Evolutionary conservation across 2,888 invertebrate species (phyloP).

Genomic region (Eulithis testata): DNA sequence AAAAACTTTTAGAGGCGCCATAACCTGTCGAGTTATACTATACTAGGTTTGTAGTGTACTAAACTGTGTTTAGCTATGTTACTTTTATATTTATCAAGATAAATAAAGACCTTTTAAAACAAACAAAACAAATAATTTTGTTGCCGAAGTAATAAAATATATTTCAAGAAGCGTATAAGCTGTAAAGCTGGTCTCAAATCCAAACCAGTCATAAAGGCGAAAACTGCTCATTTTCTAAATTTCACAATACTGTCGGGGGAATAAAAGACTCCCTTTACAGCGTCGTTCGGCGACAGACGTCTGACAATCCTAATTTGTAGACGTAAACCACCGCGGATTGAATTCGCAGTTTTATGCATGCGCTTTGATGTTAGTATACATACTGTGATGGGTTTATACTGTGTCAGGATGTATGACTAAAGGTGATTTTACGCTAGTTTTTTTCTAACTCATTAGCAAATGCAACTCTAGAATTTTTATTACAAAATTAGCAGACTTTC

Average conservation of each 20-base stretch:
- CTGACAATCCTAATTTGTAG: slow-evolving; percentile 36
- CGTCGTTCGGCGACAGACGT: slow-evolving; percentile 24
- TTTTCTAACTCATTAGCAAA: background rate
- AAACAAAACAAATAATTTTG: too few relatives aligned
- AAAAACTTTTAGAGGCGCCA: too few relatives aligned
- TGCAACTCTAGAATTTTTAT: too few relatives aligned
- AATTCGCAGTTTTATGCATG: slow-evolving; percentile 33
- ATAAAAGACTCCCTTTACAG: slow-evolving; percentile 33
- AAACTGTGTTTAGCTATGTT: too few relatives aligned
- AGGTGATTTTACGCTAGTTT: background rate
- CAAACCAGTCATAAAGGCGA: slow-evolving; percentile 15
- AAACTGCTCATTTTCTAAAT: slow-evolving; percentile 32
- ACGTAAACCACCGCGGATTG: slow-evolving; percentile 30
- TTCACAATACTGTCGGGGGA: slow-evolving; percentile 28
- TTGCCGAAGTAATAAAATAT: background rate
- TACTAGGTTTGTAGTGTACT: too few relatives aligned
- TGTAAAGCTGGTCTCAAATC: slow-evolving; percentile 14
- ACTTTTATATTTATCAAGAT: too few relatives aligned
- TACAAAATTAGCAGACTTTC: too few relatives aligned
- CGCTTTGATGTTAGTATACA: slow-evolving; percentile 26
- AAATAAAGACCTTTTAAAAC: too few relatives aligned
- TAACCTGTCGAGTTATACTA: too few relatives aligned
- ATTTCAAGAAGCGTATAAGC: slow-evolving; percentile 1
- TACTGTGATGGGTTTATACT: slow-evolving; percentile 25
- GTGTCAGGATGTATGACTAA: slow-evolving; percentile 9